Evolutionary conservation across 2,888 invertebrate genomes (phyloP).

Genomic region (Chymomyza amoena): DNA sequence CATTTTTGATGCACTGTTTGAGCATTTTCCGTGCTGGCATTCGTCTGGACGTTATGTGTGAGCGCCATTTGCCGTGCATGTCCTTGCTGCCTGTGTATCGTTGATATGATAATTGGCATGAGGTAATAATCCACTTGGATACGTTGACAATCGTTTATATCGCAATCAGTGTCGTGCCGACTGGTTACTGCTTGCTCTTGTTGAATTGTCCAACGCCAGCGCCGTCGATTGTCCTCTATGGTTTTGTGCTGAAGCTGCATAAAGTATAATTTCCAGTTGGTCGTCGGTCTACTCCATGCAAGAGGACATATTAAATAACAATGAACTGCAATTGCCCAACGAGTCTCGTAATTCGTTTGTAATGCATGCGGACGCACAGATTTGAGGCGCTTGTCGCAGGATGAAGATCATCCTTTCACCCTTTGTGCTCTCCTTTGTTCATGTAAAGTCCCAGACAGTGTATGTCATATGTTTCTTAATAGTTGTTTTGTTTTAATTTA

Average conservation of each 20-base stretch:
- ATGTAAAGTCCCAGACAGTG: conserved; percentile 1
- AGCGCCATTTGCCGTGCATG: conserved; percentile 36
- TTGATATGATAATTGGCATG: conserved; percentile 74
- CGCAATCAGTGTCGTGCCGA: conserved; percentile 72
- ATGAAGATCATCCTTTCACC: not conserved
- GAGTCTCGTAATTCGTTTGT: conserved; percentile 69
- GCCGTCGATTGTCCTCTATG: not conserved
- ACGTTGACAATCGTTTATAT: conserved; percentile 75
- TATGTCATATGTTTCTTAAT: conserved; percentile 28
- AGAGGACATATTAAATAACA: conserved; percentile 72
- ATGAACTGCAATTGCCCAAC: conserved; percentile 74
- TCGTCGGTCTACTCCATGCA: conserved; percentile 21
- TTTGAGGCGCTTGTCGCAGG: conserved; percentile 55
- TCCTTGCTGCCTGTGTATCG: conserved; percentile 59
- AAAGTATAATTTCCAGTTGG: conserved; percentile 66
- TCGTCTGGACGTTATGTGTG: conserved; percentile 26
- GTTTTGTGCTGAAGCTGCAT: conserved; percentile 50
- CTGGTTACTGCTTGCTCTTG: conserved; percentile 32
- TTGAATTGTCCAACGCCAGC: conserved; percentile 3
- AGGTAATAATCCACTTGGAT: conserved; percentile 75
- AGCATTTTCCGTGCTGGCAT: conserved; percentile 25
- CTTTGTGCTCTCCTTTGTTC: not conserved
- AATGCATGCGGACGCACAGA: conserved; percentile 73
- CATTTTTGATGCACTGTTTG: not conserved
- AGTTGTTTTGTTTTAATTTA: conserved; percentile 55